phyloP scores from a whole-genome alignment of 2,888 invertebrate species.

The Zelleria hepariella region DNA sequence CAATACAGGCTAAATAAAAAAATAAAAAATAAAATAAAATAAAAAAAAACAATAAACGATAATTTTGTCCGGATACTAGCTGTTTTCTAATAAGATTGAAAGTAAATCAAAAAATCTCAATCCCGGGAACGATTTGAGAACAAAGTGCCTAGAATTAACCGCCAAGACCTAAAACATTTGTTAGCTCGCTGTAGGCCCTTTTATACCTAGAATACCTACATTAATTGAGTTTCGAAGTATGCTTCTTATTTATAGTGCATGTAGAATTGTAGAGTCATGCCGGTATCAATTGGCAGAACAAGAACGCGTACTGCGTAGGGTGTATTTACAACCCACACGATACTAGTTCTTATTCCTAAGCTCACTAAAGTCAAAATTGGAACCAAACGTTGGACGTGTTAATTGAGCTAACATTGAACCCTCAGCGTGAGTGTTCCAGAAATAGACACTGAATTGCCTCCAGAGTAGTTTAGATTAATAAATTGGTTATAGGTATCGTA shows the following conservation, averaged over 20 bases:
- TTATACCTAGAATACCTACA: not conserved
- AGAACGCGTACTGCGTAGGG: not conserved
- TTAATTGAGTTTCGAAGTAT: not conserved
- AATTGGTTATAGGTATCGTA: not conserved
- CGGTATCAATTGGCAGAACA: not conserved
- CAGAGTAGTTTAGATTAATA: not conserved
- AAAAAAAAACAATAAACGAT: too few species aligned
- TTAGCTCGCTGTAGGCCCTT: too few species aligned
- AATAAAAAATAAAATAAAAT: too few species aligned
- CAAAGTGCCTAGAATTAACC: too few species aligned
- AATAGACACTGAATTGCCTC: constrained; percentile 1
- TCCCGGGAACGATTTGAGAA: too few species aligned
- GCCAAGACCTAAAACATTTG: too few species aligned
- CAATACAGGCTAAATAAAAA: too few species aligned
- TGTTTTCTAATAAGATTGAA: too few species aligned
- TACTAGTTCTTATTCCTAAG: not conserved
- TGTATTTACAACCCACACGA: not conserved
- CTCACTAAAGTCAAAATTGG: not conserved
- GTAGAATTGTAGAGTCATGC: not conserved
- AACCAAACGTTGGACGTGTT: not conserved
- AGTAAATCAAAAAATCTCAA: too few species aligned
- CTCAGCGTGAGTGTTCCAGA: not conserved
- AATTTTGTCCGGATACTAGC: too few species aligned
- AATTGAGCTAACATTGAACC: constrained; percentile 2
- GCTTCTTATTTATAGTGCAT: not conserved